Percentiles rank a stretch among this genome's conserved stretches.
Evolutionary conservation across 1,140 invertebrate genomes (phyloP).

Genomic region (Adoxophyes honmai): DNA sequence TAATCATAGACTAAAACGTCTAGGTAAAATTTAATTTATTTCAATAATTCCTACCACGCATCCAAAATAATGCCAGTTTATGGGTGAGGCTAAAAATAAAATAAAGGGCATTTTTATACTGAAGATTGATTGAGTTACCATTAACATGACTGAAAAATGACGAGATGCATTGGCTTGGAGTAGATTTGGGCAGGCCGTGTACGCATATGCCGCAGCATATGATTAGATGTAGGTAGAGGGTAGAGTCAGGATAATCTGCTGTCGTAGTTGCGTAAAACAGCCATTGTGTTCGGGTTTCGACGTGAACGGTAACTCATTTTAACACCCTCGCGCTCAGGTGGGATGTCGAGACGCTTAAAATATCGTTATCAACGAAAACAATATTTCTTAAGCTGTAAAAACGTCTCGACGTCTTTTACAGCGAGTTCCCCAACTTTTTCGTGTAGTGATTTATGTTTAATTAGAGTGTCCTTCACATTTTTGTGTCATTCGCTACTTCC

Average conservation of each 20-base stretch:
- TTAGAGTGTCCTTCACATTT: slow-evolving; percentile 49
- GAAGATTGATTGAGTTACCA: too few relatives aligned
- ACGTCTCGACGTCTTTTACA: slow-evolving; percentile 43
- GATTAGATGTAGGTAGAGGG: too few relatives aligned
- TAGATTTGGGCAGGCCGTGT: too few relatives aligned
- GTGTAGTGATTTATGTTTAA: slow-evolving; percentile 62
- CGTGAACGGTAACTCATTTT: slow-evolving; percentile 41
- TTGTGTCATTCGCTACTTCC: slow-evolving; percentile 25
- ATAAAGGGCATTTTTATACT: too few relatives aligned
- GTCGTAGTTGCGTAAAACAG: not conserved
- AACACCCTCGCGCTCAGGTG: slow-evolving; percentile 53
- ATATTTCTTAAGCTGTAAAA: slow-evolving; percentile 57
- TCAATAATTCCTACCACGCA: too few relatives aligned
- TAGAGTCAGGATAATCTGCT: not conserved
- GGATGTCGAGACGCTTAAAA: slow-evolving; percentile 51
- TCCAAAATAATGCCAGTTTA: too few relatives aligned
- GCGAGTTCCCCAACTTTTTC: slow-evolving; percentile 37
- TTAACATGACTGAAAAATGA: too few relatives aligned
- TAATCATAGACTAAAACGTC: too few relatives aligned
- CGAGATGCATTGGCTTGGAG: too few relatives aligned
- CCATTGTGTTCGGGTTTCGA: not conserved
- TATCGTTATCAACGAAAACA: slow-evolving; percentile 61
- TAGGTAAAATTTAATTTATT: too few relatives aligned
- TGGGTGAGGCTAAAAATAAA: too few relatives aligned
- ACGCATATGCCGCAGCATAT: too few relatives aligned